Evolutionary conservation across 2,888 invertebrate species (phyloP), one percentile per base, ranked within the genome.

Genomic region (Spodoptera littoralis): DNA sequence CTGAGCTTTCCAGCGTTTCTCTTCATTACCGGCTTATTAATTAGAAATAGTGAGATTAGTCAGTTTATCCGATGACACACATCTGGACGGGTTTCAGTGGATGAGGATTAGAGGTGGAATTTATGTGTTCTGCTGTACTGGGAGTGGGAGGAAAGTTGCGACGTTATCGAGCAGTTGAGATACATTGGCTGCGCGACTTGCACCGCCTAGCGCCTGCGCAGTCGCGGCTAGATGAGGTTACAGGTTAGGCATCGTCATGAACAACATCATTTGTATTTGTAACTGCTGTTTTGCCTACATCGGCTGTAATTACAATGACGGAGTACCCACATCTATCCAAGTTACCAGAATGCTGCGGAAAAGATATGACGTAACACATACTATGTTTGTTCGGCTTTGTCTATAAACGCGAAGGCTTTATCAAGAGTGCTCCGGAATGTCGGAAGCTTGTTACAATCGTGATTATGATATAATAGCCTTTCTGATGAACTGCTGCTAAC

Each of bases 21-120:
- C 72, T 73, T 73, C 75, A 73, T 73, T 73, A 73, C 71, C 54
- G 56, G 30, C 36, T 74, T 75, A 62, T 78, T 77, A 75, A 77
- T 75, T 75, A 78, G 58, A 58, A 49, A 47, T 59, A 8, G 60
- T 47, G 47, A 54, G 65, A 78, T 78, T 71, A 62, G 65, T 62
- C 58, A 56, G 62, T 49, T 59, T 71, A 77, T 78, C 71, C 50
- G 55, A 78, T 75, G 79, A 48, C 78, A 71, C 48, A 75, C 66
- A 78, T 78, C 45, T 49, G n/a, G 63, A 78, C 76, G 56, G 55
- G 76, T 72, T 77, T 42, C 43, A 41, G 24, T 46, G 47, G 65
- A 59, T 11, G 54, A 52, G 18, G 22, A 12, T 50, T 49, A 22
- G 11, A 18, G n/a, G 9, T 48, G 24, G 41, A 18, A 13, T 30